phyloP scores from a whole-genome alignment of 2,113 vertebrate species.

The Pelecanoides urinatrix region DNA sequence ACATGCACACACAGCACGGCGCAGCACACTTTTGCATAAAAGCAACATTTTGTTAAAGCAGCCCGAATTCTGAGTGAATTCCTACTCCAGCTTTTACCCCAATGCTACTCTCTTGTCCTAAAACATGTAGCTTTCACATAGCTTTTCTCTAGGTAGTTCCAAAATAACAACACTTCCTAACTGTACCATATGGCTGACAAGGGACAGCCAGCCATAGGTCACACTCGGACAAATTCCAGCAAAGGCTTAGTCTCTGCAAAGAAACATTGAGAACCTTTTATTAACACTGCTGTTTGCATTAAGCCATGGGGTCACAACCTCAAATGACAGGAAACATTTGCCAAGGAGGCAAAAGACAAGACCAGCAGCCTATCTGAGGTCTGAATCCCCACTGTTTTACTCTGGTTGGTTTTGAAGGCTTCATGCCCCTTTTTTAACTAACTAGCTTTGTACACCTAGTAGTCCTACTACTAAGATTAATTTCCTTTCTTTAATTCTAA shows the following conservation, averaged over 20 bases:
- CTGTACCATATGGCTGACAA: neutral
- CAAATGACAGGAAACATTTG: neutral
- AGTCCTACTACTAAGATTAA: neutral
- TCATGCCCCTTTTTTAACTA: neutral
- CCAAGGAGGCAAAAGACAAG: neutral
- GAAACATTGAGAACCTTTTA: conserved; percentile 3
- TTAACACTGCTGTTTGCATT: neutral
- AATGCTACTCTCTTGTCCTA: neutral
- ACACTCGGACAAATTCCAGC: neutral
- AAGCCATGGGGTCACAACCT: neutral
- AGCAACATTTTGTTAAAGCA: neutral
- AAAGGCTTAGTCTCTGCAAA: conserved; percentile 4
- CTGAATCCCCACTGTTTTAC: neutral
- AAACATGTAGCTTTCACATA: neutral
- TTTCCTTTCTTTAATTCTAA: neutral
- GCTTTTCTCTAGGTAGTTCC: conserved; percentile 21
- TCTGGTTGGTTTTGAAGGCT: neutral
- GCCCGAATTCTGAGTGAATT: neutral
- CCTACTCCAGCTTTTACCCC: neutral
- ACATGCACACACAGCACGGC: neutral
- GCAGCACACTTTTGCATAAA: neutral
- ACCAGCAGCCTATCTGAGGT: neutral
- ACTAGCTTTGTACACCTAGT: neutral
- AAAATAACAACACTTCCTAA: neutral
- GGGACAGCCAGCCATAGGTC: neutral